A percentile compares a stretch with the other conserved stretches of the same genome.
These are phyloP conservation scores for Antechinus flavipes DNA, from an alignment of 2,113 vertebrate genomes.

Conservation along the genomic window DNA sequence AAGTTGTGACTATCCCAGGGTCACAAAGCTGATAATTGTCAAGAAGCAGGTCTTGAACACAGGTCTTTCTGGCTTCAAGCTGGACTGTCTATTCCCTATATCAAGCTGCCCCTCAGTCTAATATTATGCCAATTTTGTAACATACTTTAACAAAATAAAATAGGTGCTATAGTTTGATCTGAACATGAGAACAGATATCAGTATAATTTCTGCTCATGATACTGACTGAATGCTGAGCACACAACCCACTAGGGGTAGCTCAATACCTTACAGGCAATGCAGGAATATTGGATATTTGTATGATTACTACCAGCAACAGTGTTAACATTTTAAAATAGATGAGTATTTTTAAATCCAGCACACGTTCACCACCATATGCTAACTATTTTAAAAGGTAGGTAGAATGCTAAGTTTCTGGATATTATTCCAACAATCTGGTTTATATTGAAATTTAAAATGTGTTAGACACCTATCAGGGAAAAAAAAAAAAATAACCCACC, in stretches of 20 bases:
- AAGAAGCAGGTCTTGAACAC: neutral
- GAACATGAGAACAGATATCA: constrained; percentile 25
- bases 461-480: constrained; percentile 17
- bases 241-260: too few relatives aligned
- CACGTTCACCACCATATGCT: constrained; percentile 44
- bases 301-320: constrained; percentile 29
- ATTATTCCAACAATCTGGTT: constrained; percentile 43
- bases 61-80: neutral
- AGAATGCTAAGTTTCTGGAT: constrained; percentile 49
- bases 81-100: neutral
- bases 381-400: constrained; percentile 55
- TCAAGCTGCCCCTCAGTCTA: neutral
- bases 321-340: constrained; percentile 53
- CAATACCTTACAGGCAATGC: neutral
- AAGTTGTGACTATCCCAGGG: neutral
- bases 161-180: constrained; percentile 7
- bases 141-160: constrained; percentile 28
- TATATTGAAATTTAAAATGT: constrained; percentile 40
- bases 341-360: constrained; percentile 67
- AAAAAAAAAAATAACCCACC: constrained; percentile 24
- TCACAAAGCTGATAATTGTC: neutral
- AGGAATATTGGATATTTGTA: neutral
- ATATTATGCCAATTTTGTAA: neutral
- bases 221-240: neutral
- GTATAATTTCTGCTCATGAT: constrained; percentile 11